phyloP scores from a whole-genome alignment of 2,113 vertebrate species.

The Tringa solitaria region DNA sequence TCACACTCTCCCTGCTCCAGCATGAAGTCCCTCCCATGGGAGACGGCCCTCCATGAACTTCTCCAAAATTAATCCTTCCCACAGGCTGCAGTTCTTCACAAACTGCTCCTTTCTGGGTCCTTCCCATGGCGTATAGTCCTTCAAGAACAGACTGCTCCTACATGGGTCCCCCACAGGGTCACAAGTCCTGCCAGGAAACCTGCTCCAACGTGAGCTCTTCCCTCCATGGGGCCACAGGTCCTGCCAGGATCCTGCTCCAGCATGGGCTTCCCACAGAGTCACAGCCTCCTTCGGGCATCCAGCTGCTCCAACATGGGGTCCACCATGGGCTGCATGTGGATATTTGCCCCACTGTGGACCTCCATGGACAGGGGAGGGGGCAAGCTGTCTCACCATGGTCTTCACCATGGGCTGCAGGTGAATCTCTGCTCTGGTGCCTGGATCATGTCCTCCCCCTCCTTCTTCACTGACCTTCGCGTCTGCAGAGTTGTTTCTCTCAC shows the following conservation, averaged over 20 bases:
- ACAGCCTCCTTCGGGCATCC: background rate
- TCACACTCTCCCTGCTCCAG: background rate
- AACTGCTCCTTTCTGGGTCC: background rate
- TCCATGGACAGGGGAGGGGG: background rate
- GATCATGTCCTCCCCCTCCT: background rate
- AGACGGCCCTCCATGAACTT: background rate
- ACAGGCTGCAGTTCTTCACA: background rate
- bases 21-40: background rate
- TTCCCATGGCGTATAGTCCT: background rate
- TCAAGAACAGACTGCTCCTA: background rate
- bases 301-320: background rate
- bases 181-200: background rate
- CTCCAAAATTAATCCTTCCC: background rate
- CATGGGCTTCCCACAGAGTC: background rate
- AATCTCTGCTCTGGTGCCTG: background rate
- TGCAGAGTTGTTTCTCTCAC: background rate
- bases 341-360: background rate
- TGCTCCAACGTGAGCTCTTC: background rate
- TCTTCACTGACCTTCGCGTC: background rate
- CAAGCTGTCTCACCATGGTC: background rate
- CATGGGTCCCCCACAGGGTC: background rate
- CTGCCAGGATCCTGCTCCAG: background rate
- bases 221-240: background rate
- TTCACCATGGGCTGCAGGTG: background rate
- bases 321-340: background rate